Evolutionary conservation across 2,113 vertebrate genomes (phyloP).

Genomic region (Alligator sinensis): DNA sequence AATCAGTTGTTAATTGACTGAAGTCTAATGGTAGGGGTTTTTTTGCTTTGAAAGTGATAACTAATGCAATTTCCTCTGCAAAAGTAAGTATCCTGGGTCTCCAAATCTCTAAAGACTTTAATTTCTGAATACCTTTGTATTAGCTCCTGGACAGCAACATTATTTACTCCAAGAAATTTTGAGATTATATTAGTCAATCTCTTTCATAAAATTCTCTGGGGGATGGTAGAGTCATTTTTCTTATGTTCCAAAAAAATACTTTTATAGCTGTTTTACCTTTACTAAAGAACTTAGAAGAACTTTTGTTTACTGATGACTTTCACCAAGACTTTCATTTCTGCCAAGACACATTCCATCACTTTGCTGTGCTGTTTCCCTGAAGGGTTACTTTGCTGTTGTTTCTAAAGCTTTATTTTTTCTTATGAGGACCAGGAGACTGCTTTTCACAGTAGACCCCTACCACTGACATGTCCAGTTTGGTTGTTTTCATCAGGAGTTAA

Average conservation of each 20-base stretch:
- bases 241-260: background rate
- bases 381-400: background rate
- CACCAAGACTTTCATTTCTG: background rate
- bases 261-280: background rate
- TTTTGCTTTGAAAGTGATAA: constrained; percentile 35
- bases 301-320: background rate
- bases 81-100: constrained; percentile 21
- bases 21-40: constrained; percentile 37
- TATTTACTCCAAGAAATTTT: constrained; percentile 28
- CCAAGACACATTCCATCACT: background rate
- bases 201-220: background rate
- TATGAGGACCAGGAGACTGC: background rate
- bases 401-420: background rate
- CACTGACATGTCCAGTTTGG: rapidly evolving
- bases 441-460: background rate
- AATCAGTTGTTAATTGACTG: constrained; percentile 22
- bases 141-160: constrained; percentile 40
- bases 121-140: background rate
- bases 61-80: constrained; percentile 34
- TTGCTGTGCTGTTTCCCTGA: rapidly evolving
- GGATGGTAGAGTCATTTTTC: background rate
- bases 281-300: background rate
- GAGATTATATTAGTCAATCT: constrained; percentile 17
- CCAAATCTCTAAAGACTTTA: background rate
- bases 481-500: background rate